Conservation (phyloP, 30 jellyfish, hydroid and myxozoan genomes). For the Morbakka virulenta region DNA sequence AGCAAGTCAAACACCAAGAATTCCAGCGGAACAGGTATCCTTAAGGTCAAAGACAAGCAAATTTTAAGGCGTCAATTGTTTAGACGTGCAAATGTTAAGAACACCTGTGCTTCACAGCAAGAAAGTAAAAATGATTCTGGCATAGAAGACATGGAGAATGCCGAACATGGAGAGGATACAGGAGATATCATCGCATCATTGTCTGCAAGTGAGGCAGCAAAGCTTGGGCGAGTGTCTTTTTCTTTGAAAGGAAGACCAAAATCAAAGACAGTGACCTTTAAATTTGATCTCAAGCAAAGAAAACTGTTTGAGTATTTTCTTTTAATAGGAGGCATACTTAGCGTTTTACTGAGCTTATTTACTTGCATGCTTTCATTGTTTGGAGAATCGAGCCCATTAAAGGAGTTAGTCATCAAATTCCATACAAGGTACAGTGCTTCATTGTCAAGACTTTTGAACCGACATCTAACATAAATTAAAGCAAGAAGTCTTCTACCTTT, state of each 20-base stretch:
- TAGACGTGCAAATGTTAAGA: neutral
- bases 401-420: too few relatives aligned
- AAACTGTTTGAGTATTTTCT: neutral
- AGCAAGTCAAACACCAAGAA: constrained; percentile 24
- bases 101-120: neutral
- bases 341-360: neutral
- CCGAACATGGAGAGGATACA: constrained; percentile 38
- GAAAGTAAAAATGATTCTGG: constrained; percentile 86
- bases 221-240: constrained; percentile 54
- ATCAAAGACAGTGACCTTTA: constrained; percentile 37
- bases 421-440: too few relatives aligned
- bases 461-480: too few relatives aligned
- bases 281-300: neutral
- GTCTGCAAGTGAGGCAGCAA: constrained; percentile 51
- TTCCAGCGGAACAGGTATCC: neutral
- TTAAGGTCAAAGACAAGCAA: neutral
- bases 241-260: constrained; percentile 23
- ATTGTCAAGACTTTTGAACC: too few relatives aligned
- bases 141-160: constrained; percentile 77
- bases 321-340: neutral
- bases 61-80: neutral
- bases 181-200: constrained; percentile 44
- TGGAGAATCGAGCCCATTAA: too few relatives aligned
- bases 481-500: too few relatives aligned
- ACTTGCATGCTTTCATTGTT: neutral